Conservation (phyloP, 1,140 invertebrate species). For the Charaxes varanes region DNA sequence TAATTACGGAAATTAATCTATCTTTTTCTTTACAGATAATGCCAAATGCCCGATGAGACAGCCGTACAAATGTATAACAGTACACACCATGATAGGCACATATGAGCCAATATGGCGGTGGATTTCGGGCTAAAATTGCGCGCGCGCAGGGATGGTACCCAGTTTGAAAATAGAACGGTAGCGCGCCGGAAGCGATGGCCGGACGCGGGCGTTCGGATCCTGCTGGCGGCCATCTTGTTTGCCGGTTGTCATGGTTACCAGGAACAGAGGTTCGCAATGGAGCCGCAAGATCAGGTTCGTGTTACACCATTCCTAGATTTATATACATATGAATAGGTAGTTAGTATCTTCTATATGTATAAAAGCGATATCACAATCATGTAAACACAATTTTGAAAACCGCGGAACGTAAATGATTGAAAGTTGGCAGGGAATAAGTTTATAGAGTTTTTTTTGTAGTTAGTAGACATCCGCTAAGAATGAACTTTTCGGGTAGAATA, state of each 20-base stretch:
- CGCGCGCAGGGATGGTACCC: conserved; percentile 38
- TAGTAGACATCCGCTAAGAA: too few species aligned
- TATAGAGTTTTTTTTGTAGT: too few species aligned
- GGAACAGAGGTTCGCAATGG: conserved; percentile 82
- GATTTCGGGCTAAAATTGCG: conserved; percentile 37
- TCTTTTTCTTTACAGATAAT: conserved; percentile 41
- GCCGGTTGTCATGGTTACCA: conserved; percentile 53
- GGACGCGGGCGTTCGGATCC: conserved; percentile 39
- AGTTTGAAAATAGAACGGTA: conserved; percentile 45
- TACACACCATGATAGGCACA: conserved; percentile 40
- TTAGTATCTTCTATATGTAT: too few species aligned
- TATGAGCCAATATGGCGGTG: conserved; percentile 45
- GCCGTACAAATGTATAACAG: conserved; percentile 20
- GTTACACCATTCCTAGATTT: background rate
- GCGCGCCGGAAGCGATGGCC: conserved; percentile 36
- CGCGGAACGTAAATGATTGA: too few species aligned
- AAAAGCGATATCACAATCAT: too few species aligned
- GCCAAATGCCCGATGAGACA: conserved; percentile 30
- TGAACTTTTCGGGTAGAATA: too few species aligned
- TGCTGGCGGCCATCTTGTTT: conserved; percentile 30
- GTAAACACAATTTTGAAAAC: too few species aligned
- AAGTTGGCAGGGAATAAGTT: too few species aligned
- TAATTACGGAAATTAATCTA: too few species aligned
- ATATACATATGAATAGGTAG: too few species aligned
- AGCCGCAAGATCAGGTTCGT: conserved; percentile 83